Evolutionary conservation across 2,888 invertebrate species (phyloP), one percentile per base, ranked within the genome.

Genomic region (Cecidostiba fungosa): DNA sequence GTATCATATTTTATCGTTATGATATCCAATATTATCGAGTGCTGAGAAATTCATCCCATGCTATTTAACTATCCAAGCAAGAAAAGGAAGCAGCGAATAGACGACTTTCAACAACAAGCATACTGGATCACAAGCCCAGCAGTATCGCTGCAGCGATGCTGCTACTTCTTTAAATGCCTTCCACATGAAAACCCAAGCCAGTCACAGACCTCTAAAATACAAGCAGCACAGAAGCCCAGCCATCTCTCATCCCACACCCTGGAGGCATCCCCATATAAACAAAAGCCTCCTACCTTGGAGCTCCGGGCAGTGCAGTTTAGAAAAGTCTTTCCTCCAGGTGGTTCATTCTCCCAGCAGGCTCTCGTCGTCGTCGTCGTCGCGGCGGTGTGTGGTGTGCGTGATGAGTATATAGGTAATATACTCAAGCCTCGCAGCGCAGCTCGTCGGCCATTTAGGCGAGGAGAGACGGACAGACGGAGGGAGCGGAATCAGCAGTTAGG

Each of bases 401-500:
- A n/a, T 36, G 39, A 26, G 69, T 76, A n/a, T 69, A 23, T 39
- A 23, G n/a, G n/a, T 23, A 36, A 66, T 54, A 23, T 39, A 36
- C 66, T 36, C 23, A 47, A 74, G 78, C 78, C 50, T 78, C 32
- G 26, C 43, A 39, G 23, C 84, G 73, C 62, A 73, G 73, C 78
- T 78, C 54, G 84, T 84, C 84, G 84, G 84, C 84, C 84, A 84
- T 84, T 84, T 84, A 84, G 82, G 50, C 70, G 69, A 50, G 76
- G 47, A 62, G 29, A 69, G 69, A 77, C 54, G 36, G 54, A 70
- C 69, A 69, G 19, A 62, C 16, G 23, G 39, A 76, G 69, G 39
- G 39, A 54, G 62, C 54, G 26, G 54, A 74, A 81, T 73, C 72
- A 81, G 73, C 59, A 62, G 29, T 59, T 59, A 29, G 26, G 29